Conservation (phyloP, 2,888 invertebrate species). For the Lomographa bimaculata region DNA sequence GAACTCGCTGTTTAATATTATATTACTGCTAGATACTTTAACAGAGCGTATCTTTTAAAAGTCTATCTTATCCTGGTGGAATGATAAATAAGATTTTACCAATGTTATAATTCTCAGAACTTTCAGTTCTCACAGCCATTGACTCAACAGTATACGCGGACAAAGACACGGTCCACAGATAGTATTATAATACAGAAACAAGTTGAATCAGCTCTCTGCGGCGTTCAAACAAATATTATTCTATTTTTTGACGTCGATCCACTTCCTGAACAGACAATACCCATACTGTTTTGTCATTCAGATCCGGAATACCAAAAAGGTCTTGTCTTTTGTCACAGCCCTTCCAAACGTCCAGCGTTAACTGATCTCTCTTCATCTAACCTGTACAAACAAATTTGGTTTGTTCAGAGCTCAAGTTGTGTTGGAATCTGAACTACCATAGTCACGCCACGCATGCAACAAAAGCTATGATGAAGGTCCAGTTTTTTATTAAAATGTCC, state of each 20-base stretch:
- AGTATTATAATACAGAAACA: no score
- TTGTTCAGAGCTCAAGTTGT: constrained; percentile 11
- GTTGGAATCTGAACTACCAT: constrained; percentile 45
- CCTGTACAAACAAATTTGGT: not conserved
- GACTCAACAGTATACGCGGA: no score
- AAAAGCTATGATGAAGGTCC: constrained; percentile 66
- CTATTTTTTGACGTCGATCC: constrained; percentile 14
- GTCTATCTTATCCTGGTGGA: no score
- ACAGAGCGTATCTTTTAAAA: no score
- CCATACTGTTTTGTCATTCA: constrained; percentile 41
- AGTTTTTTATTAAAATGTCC: constrained; percentile 63
- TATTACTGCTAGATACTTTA: no score
- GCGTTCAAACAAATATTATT: no score
- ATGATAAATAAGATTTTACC: no score
- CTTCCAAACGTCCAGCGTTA: constrained; percentile 34
- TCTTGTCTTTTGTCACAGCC: constrained; percentile 44
- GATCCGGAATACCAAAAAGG: constrained; percentile 44
- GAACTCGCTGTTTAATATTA: no score
- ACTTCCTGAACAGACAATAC: constrained; percentile 17
- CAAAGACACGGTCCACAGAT: no score
- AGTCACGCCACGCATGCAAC: constrained; percentile 68
- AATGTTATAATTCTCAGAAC: no score
- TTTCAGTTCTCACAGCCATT: no score
- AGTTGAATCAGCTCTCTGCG: no score
- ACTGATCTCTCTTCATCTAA: constrained; percentile 25